Evolutionary conservation across 2,797 vertebrate species (phyloP), one percentile per base, ranked within the genome.

Genomic region (Lithobates sylvaticus): DNA sequence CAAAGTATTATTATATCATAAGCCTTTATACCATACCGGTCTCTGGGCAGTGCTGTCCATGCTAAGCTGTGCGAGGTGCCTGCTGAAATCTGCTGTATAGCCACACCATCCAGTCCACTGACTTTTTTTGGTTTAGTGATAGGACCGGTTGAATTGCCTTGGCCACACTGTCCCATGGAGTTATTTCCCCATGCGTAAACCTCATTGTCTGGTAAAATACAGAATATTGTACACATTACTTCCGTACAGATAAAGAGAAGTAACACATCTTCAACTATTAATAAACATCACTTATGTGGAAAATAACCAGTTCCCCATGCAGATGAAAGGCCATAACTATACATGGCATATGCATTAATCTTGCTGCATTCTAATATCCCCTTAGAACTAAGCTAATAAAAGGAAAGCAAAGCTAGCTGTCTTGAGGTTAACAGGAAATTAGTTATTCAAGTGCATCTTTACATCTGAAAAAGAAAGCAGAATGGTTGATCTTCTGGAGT

Each of bases 101-200:
- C 95, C 73, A 96, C 93, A 89, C 96, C 96, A 85, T 96, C 96
- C 89, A 96, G 92, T 81, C 95, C 95, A 87, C 94, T 96, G 3
- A 95, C 96, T 93, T 96, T 96, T 93, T 96, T 96, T 78, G 96
- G 96, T 89, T 96, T 96, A 81, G 96, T 96, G 89, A 96, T 96
- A 85, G 96, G 96, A 78, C 96, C 95, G 15, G 96, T 96, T 78
- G 95, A 96, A 86, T 96, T 96, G 61, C 96, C 95, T 88, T 96
- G 96, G 73, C 96, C 96, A 88, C 96, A 96, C 5, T 96, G 96
- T 1, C 96, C 96, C 96, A 96, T 96, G 10, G 96, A 96, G 88
- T 96, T 96, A 89, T 96, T 96, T 34, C 96, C 96, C 96, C 96
- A 96, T 70, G 96, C 96, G 84, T 96, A 96, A 87, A 96, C 96